Percentiles rank a stretch among this genome's conserved stretches.
Evolutionary conservation across 2,113 vertebrate genomes (phyloP).

Genomic region (Oreotrochilus melanogaster): DNA sequence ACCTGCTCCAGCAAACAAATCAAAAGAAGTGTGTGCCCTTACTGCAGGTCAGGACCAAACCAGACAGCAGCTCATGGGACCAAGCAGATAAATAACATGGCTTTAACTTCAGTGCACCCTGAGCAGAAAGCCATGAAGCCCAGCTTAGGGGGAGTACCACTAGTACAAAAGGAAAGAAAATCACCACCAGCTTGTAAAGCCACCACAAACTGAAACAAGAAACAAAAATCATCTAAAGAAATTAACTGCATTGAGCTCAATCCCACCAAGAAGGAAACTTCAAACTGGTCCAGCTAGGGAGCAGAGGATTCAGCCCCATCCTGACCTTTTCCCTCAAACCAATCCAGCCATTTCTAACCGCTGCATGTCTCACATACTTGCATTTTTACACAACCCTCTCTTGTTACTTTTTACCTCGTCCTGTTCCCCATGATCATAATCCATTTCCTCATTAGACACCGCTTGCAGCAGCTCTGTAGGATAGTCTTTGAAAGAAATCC

Average conservation of each 20-base stretch:
- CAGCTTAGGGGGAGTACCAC: background rate
- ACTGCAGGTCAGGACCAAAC: background rate
- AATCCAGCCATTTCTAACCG: conserved; percentile 49
- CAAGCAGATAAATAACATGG: accelerated
- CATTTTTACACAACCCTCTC: conserved; percentile 12
- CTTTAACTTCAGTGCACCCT: background rate
- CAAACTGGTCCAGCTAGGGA: background rate
- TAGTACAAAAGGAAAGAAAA: background rate
- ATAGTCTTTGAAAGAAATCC: background rate
- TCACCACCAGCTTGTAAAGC: background rate
- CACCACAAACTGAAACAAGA: background rate
- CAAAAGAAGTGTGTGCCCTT: background rate
- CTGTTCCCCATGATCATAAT: background rate
- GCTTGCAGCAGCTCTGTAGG: background rate
- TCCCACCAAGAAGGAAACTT: background rate
- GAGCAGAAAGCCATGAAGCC: background rate
- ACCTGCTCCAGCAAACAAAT: background rate
- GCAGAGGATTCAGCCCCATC: background rate
- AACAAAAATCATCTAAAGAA: background rate
- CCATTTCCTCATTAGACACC: background rate
- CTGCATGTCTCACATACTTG: conserved; percentile 6
- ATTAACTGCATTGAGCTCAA: background rate
- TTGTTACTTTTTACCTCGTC: conserved; percentile 60
- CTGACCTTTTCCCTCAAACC: conserved; percentile 49
- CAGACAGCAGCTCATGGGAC: background rate